Evolutionary conservation across 2,888 invertebrate species (phyloP).

Genomic region (Nemotelus nigrinus): DNA sequence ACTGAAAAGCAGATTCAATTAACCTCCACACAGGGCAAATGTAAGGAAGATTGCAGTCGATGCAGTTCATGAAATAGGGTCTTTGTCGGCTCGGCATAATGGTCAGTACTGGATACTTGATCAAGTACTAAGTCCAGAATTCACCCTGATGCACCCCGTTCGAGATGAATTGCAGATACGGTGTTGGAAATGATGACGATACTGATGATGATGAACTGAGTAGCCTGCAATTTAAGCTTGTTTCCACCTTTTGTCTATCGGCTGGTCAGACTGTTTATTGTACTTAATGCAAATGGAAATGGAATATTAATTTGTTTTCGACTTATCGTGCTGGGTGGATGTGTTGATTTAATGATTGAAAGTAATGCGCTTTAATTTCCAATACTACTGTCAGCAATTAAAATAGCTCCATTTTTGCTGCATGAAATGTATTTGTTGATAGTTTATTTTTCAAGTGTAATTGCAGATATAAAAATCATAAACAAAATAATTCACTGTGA

Average conservation of each 20-base stretch:
- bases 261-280: conserved; percentile 48
- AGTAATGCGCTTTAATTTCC: neutral
- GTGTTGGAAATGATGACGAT: conserved; percentile 19
- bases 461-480: too few relatives aligned
- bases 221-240: conserved; percentile 46
- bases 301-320: conserved; percentile 33
- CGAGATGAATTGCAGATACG: conserved; percentile 29
- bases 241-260: conserved; percentile 47
- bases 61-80: conserved; percentile 9
- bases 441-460: too few relatives aligned
- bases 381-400: too few relatives aligned
- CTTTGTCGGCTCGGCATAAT: too few relatives aligned
- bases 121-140: neutral
- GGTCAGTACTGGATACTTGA: too few relatives aligned
- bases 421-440: too few relatives aligned
- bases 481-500: too few relatives aligned
- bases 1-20: conserved; percentile 50
- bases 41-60: conserved; percentile 43
- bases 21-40: conserved; percentile 47
- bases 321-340: neutral
- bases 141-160: neutral
- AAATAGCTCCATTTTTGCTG: too few relatives aligned
- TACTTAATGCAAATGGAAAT: conserved; percentile 47
- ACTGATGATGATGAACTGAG: conserved; percentile 48
- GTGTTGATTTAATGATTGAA: too few relatives aligned